These are phyloP conservation scores for Nasonia giraulti DNA, from an alignment of 1,140 invertebrate genomes.

Conservation along the genomic window DNA sequence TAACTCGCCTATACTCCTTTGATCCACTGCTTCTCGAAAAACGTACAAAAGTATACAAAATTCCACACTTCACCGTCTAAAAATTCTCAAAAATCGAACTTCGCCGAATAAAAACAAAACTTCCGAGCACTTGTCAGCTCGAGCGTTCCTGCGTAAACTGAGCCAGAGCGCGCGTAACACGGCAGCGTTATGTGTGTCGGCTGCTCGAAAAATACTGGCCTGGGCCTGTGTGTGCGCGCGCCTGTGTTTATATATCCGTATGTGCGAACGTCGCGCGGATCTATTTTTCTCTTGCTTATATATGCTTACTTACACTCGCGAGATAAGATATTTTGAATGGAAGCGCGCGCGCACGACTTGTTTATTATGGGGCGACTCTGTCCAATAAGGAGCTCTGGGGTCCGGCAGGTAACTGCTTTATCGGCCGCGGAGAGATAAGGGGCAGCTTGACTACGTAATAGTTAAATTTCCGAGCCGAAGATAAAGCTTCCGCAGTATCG, in stretches of 20 bases:
- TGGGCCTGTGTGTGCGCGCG: not conserved
- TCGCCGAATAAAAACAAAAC: no score
- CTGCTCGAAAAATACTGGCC: not conserved
- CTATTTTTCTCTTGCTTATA: not conserved
- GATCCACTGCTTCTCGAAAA: not conserved
- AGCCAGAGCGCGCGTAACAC: not conserved
- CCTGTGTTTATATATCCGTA: not conserved
- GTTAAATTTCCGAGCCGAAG: not conserved
- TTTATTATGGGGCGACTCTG: no score
- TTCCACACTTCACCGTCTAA: no score
- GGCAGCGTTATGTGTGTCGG: slow-evolving; percentile 1
- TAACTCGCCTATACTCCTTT: not conserved
- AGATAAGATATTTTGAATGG: not conserved
- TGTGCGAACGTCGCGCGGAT: not conserved
- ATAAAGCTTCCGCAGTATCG: not conserved
- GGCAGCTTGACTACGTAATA: not conserved
- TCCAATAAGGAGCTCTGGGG: no score
- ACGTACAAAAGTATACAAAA: no score
- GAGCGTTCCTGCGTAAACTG: not conserved
- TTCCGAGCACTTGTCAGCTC: not conserved
- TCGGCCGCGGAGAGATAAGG: not conserved
- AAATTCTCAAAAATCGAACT: no score
- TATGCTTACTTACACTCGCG: not conserved
- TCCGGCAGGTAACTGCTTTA: not conserved
- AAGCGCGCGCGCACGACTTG: not conserved